phyloP scores from a whole-genome alignment of 1,140 invertebrate genomes.

The Caenorhabditis briggsae region DNA sequence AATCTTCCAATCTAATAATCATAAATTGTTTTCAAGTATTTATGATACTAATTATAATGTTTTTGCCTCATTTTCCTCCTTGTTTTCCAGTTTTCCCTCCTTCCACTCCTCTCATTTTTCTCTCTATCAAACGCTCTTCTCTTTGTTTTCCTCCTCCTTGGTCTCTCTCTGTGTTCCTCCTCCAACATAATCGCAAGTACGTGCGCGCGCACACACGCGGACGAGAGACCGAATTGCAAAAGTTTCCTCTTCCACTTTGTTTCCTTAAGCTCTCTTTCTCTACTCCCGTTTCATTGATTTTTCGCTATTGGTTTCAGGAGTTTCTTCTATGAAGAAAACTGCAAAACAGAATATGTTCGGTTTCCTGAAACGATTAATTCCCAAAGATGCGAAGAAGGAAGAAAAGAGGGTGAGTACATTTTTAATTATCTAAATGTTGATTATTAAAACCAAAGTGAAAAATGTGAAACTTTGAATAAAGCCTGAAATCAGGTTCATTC shows the following conservation, averaged over 20 bases:
- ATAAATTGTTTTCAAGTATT: slow-evolving; percentile 36
- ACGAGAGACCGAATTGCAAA: background rate
- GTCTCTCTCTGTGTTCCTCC: background rate
- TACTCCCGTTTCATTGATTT: background rate
- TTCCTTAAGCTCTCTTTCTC: background rate
- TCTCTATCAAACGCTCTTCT: background rate
- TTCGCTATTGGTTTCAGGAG: background rate
- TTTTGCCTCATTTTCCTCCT: background rate
- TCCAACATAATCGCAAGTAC: slow-evolving; percentile 13
- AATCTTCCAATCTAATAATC: background rate
- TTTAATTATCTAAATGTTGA: too few species aligned
- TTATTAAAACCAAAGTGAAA: too few species aligned
- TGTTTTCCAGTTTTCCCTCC: background rate
- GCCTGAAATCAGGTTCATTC: too few species aligned
- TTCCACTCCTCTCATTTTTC: background rate
- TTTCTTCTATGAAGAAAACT: background rate
- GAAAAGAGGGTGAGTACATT: slow-evolving; percentile 8
- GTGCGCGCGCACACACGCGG: background rate
- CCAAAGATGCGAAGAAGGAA: slow-evolving; percentile 10
- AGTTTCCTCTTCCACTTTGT: slow-evolving; percentile 20
- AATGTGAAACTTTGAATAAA: too few species aligned
- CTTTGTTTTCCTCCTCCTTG: background rate
- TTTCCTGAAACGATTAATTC: slow-evolving; percentile 5
- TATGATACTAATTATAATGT: slow-evolving; percentile 1
- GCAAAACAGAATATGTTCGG: slow-evolving; percentile 26